A percentile compares a stretch with the other conserved stretches of the same genome.
These are phyloP conservation scores for Galagoides demidoff DNA, from an alignment of 2,797 vertebrate species.

Conservation along the genomic window DNA sequence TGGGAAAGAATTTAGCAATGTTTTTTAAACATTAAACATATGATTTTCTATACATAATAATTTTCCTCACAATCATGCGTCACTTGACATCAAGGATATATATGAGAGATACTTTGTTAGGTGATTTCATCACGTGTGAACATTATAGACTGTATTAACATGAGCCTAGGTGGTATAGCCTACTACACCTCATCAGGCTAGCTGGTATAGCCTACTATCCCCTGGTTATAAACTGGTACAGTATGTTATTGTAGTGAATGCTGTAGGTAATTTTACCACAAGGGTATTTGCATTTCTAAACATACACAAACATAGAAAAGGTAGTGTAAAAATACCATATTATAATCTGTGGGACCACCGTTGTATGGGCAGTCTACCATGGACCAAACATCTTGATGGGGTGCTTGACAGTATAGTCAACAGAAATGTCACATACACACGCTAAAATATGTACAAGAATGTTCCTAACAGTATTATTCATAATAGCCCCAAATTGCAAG, in stretches of 20 bases:
- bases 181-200: background rate
- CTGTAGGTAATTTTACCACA: background rate
- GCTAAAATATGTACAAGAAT: background rate
- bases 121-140: background rate
- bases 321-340: background rate
- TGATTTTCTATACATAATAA: background rate
- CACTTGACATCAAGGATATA: background rate
- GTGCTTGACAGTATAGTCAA: background rate
- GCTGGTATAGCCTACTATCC: background rate
- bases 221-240: background rate
- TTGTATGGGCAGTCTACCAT: background rate
- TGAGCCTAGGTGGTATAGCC: background rate
- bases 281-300: background rate
- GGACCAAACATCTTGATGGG: background rate
- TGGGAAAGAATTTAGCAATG: background rate
- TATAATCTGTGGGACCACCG: background rate
- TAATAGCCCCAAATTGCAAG: background rate
- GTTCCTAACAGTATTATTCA: background rate
- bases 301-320: background rate
- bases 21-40: constrained; percentile 23
- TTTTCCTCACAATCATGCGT: background rate
- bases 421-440: background rate
- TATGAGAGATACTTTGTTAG: background rate
- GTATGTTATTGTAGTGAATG: background rate
- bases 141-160: background rate